Conservation (phyloP, 2,888 invertebrate genomes). For the Noctuana brunneofusca region DNA sequence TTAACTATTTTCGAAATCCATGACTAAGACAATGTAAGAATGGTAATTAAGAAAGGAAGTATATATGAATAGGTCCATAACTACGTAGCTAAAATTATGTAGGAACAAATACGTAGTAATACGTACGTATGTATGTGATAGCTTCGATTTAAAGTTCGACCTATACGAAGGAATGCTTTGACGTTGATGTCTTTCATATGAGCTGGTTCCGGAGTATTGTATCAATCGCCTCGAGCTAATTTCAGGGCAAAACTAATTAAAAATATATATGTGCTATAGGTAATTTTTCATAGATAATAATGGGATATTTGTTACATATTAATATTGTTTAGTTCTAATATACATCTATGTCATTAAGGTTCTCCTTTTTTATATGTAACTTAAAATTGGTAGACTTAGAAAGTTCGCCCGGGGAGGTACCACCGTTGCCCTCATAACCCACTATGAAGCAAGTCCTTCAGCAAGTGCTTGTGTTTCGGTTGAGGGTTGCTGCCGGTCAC, state of each 20-base stretch:
- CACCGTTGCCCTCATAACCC: too few relatives aligned
- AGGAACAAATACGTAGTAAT: not conserved
- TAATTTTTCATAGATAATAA: not conserved
- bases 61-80: not conserved
- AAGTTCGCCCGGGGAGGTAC: too few relatives aligned
- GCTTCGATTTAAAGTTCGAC: conserved; percentile 4
- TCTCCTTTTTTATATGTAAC: too few relatives aligned
- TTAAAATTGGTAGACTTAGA: too few relatives aligned
- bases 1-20: not conserved
- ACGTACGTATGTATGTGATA: not conserved
- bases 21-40: too few relatives aligned
- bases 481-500: too few relatives aligned
- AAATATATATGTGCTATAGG: not conserved
- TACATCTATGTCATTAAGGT: too few relatives aligned
- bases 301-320: not conserved
- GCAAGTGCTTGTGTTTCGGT: too few relatives aligned
- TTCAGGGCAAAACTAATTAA: conserved; percentile 25
- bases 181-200: conserved; percentile 53
- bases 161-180: not conserved
- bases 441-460: too few relatives aligned
- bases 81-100: not conserved
- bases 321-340: not conserved
- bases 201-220: conserved; percentile 31
- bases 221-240: conserved; percentile 14
- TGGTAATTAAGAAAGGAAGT: not conserved